A percentile compares a stretch with the other conserved stretches of the same genome.
Conservation (phyloP, 2,113 vertebrate species). For the Craseonycteris thonglongyai region DNA sequence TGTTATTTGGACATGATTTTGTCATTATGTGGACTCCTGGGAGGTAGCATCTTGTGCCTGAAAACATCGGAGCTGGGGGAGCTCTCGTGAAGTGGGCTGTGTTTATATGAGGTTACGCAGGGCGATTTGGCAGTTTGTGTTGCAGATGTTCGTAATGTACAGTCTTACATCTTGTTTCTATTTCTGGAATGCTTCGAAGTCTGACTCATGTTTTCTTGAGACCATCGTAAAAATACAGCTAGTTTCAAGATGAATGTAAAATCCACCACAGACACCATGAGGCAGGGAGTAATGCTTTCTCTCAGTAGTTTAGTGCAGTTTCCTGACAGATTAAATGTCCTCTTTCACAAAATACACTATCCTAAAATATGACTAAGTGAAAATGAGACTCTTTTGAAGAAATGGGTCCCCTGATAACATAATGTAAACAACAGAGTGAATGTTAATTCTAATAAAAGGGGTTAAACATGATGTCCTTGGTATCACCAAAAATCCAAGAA, state of each 20-base stretch:
- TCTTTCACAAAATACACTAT: neutral
- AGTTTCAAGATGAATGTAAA: constrained; percentile 67
- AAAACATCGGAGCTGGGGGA: neutral
- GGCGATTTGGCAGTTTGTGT: constrained; percentile 55
- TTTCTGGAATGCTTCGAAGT: constrained; percentile 73
- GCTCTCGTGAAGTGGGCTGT: neutral
- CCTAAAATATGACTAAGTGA: neutral
- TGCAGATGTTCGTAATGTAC: constrained; percentile 64
- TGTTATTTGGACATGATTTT: neutral
- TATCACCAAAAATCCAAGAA: neutral
- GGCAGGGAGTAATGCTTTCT: constrained; percentile 20
- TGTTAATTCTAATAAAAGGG: constrained; percentile 37
- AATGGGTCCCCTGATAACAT: neutral
- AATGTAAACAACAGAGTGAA: neutral
- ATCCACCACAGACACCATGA: constrained; percentile 49
- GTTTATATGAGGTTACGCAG: constrained; percentile 37
- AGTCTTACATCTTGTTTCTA: constrained; percentile 71
- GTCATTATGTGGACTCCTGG: neutral
- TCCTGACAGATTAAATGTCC: constrained; percentile 5
- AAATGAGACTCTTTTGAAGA: neutral
- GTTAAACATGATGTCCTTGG: neutral
- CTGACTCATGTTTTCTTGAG: constrained; percentile 68
- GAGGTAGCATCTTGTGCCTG: constrained; percentile 3
- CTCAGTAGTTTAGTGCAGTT: neutral
- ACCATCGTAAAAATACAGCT: constrained; percentile 73